Conservation (phyloP, 2,797 vertebrate genomes). For the Cossypha caffra region DNA sequence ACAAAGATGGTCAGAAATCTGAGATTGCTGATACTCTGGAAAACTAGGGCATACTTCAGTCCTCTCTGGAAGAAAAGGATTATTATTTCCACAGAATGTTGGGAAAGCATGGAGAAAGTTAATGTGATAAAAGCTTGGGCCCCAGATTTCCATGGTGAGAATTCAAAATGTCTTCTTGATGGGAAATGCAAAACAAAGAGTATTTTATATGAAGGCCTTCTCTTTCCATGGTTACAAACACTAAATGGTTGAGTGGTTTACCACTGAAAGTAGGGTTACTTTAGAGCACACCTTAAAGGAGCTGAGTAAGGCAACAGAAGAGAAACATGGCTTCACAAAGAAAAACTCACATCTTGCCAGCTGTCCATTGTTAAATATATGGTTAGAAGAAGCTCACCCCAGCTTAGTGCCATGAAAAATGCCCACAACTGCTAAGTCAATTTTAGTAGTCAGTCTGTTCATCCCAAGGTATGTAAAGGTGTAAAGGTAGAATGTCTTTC, state of each 20-base stretch:
- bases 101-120: neutral
- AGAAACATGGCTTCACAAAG: neutral
- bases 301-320: neutral
- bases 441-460: neutral
- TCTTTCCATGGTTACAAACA: neutral
- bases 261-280: neutral
- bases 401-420: neutral
- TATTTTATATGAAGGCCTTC: neutral
- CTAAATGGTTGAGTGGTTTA: neutral
- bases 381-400: neutral
- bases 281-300: neutral
- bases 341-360: neutral
- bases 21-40: neutral
- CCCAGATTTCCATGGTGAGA: neutral
- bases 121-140: neutral
- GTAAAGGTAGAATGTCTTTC: neutral
- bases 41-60: neutral
- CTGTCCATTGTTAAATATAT: neutral
- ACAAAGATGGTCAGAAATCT: neutral
- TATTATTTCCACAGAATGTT: neutral
- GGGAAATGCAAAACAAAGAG: neutral
- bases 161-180: neutral
- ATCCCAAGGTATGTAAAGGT: neutral
- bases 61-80: neutral
- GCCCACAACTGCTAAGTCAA: neutral